Evolutionary conservation across 2,888 invertebrate species (phyloP).

Genomic region (Hemistola chrysoprasaria): DNA sequence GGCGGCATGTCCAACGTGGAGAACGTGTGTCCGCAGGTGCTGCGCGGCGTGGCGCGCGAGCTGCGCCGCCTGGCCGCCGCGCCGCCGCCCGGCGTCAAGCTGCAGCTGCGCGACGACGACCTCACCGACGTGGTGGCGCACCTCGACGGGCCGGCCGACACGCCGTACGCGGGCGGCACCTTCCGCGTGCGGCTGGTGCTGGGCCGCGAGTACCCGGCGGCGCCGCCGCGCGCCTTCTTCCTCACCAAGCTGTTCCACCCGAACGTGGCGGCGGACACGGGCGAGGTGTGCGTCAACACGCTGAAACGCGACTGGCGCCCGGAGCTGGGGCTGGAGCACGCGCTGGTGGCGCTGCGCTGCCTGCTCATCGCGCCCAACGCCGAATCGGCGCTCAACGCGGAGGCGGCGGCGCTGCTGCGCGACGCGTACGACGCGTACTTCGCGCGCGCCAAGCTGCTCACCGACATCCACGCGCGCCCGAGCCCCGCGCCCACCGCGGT

Average conservation of each 20-base stretch:
- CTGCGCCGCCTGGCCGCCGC: slow-evolving; percentile 90
- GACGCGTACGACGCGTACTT: slow-evolving; percentile 97
- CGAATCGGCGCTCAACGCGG: slow-evolving; percentile 98
- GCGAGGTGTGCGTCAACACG: slow-evolving; percentile 98
- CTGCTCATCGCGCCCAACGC: slow-evolving; percentile 98
- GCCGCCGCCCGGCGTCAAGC: slow-evolving; percentile 95
- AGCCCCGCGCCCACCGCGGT: slow-evolving; percentile 5
- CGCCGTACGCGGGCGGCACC: slow-evolving; percentile 94
- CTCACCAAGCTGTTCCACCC: slow-evolving; percentile 98
- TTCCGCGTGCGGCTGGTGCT: slow-evolving; percentile 95
- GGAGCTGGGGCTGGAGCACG: slow-evolving; percentile 96
- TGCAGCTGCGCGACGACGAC: slow-evolving; percentile 94
- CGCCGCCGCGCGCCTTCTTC: slow-evolving; percentile 96
- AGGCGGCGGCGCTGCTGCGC: slow-evolving; percentile 95
- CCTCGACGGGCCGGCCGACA: slow-evolving; percentile 96
- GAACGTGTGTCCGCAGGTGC: slow-evolving; percentile 96
- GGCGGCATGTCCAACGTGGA: slow-evolving; percentile 91
- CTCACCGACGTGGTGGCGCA: slow-evolving; percentile 96
- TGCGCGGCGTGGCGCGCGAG: slow-evolving; percentile 94
- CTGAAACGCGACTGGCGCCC: slow-evolving; percentile 98
- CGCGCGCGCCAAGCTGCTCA: slow-evolving; percentile 68
- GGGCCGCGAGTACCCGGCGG: slow-evolving; percentile 95
- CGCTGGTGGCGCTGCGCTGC: slow-evolving; percentile 95
- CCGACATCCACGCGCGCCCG: slow-evolving; percentile 67
- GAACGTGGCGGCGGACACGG: slow-evolving; percentile 93